These are phyloP conservation scores for Octodon degus DNA, from an alignment of 2,113 vertebrate genomes.

Conservation along the genomic window DNA sequence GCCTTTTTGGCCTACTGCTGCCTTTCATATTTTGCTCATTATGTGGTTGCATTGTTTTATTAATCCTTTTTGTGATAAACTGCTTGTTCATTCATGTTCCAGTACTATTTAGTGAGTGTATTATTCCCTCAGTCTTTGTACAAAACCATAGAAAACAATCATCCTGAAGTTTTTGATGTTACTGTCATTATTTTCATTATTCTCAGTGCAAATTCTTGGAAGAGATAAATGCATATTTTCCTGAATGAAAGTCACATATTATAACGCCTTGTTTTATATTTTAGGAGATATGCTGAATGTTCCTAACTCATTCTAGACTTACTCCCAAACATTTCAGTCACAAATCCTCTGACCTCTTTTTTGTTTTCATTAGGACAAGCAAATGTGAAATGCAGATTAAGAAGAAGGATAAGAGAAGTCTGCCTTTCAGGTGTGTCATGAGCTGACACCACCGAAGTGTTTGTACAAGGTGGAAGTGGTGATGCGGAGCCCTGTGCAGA, in stretches of 20 bases:
- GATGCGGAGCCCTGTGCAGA: neutral
- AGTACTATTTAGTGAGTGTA: neutral
- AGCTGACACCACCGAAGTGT: neutral
- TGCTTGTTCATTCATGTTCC: neutral
- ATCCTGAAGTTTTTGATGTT: constrained; percentile 1
- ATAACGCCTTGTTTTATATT: neutral
- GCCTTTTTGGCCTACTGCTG: neutral
- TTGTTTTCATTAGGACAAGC: constrained; percentile 11
- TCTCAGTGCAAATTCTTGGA: constrained; percentile 41
- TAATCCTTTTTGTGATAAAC: neutral
- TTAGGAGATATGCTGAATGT: constrained; percentile 40
- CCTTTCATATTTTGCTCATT: neutral
- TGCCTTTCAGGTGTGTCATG: neutral
- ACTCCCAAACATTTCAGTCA: constrained; percentile 8
- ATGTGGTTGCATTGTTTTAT: neutral
- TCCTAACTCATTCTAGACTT: constrained; percentile 10
- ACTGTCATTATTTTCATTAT: neutral
- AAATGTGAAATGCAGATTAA: neutral
- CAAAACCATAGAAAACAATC: neutral
- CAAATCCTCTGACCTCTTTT: neutral
- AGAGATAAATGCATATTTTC: constrained; percentile 18
- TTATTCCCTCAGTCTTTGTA: neutral
- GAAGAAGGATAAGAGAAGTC: neutral
- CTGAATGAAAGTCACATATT: constrained; percentile 25
- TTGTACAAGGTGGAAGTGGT: neutral